These are phyloP conservation scores for Trachythela sp. DNA, from an alignment of 64 coral and sea anemone genomes.

Conservation along the genomic window DNA sequence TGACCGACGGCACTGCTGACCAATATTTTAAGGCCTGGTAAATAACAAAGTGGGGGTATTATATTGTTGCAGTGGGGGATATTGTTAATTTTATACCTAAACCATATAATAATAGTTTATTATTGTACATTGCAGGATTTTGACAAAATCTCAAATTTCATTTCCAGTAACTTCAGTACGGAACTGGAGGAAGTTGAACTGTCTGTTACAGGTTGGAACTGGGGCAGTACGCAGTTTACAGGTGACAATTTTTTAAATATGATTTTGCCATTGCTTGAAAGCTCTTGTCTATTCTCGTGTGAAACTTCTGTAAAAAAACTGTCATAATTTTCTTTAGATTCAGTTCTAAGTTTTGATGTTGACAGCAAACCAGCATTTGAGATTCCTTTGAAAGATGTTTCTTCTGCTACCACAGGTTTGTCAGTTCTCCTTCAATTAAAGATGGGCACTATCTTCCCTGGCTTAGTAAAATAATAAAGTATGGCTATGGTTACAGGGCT, in stretches of 20 bases:
- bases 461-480: too few relatives aligned
- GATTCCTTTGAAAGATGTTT: constrained; percentile 96
- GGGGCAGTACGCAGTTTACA: constrained; percentile 82
- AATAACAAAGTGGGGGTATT: too few relatives aligned
- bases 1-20: too few relatives aligned
- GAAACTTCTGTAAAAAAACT: background rate
- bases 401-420: constrained; percentile 79
- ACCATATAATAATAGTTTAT: background rate
- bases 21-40: too few relatives aligned
- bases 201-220: constrained; percentile 96
- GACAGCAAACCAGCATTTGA: constrained; percentile 97
- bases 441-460: too few relatives aligned
- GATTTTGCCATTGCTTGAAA: background rate
- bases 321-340: constrained; percentile 36
- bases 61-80: background rate
- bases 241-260: background rate
- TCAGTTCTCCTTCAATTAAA: too few relatives aligned
- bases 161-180: constrained; percentile 66
- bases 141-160: constrained; percentile 72
- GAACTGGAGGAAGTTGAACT: constrained; percentile 82
- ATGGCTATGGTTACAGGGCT: too few relatives aligned
- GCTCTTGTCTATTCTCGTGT: background rate
- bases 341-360: constrained; percentile 88
- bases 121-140: constrained; percentile 61
- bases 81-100: too few relatives aligned